phyloP scores from a whole-genome alignment of 2,888 invertebrate genomes.

The Caenorhabditis plicata region DNA sequence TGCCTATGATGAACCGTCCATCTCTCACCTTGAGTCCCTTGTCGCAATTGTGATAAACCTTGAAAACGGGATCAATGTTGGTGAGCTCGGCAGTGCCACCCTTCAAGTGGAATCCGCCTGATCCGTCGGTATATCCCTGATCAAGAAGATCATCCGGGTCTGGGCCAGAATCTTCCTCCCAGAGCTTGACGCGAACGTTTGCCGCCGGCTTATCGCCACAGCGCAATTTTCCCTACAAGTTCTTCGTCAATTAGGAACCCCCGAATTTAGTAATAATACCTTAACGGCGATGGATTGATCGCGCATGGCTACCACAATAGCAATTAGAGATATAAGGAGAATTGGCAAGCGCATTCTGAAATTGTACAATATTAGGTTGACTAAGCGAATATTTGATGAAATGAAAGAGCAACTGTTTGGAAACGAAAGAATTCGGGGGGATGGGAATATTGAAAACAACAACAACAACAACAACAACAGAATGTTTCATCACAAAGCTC shows the following conservation, averaged over 20 bases:
- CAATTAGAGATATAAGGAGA: conserved; percentile 10
- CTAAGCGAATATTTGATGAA: too few species aligned
- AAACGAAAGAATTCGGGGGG: too few species aligned
- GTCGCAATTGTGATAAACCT: conserved; percentile 51
- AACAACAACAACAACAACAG: too few species aligned
- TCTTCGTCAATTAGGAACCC: conserved; percentile 1
- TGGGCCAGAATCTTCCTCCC: conserved; percentile 52
- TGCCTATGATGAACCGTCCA: not conserved
- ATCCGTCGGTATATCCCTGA: conserved; percentile 44
- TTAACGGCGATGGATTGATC: conserved; percentile 51
- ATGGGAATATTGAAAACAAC: too few species aligned
- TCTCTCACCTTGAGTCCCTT: conserved; percentile 42
- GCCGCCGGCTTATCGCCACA: conserved; percentile 43
- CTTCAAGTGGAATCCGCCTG: conserved; percentile 38
- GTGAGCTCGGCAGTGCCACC: conserved; percentile 49
- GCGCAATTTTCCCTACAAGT: conserved; percentile 37
- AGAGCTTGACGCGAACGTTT: conserved; percentile 50
- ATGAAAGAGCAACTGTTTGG: too few species aligned
- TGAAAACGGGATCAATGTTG: conserved; percentile 50
- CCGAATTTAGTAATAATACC: conserved; percentile 4
- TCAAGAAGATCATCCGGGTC: conserved; percentile 55
- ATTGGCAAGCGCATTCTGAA: conserved; percentile 5
- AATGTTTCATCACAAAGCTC: too few species aligned
- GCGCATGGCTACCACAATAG: conserved; percentile 35
- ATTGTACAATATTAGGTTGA: not conserved